Percentiles rank a stretch among this genome's conserved stretches.
Evolutionary conservation across 2,888 invertebrate genomes (phyloP).

Genomic region (Drosophila peninsularis): DNA sequence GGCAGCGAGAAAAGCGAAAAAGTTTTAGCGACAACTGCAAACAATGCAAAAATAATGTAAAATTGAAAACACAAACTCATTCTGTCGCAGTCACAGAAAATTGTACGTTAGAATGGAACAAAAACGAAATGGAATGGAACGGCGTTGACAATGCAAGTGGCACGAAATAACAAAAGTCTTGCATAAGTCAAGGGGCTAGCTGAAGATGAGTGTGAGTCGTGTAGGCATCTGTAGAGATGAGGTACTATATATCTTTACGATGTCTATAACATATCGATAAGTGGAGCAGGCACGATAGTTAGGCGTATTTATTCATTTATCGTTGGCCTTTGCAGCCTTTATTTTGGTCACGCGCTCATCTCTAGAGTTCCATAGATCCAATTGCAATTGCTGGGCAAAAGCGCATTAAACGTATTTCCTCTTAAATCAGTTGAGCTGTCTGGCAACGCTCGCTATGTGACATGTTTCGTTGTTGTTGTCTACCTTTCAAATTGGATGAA

Average conservation of each 20-base stretch:
- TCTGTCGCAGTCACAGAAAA: background rate
- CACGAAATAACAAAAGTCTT: background rate
- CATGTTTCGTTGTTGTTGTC: constrained; percentile 33
- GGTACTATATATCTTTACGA: background rate
- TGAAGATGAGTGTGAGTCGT: background rate
- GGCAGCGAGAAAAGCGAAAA: background rate
- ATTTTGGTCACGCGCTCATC: background rate
- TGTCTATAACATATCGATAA: background rate
- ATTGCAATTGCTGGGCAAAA: constrained; percentile 6
- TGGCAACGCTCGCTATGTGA: constrained; percentile 27
- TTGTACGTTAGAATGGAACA: constrained; percentile 17
- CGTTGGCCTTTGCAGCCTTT: too few relatives aligned
- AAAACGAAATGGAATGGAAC: constrained; percentile 18
- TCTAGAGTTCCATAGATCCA: background rate
- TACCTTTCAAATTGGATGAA: constrained; percentile 35
- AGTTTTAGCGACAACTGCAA: constrained; percentile 48
- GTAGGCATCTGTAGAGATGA: too few relatives aligned
- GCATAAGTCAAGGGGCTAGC: background rate
- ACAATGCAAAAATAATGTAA: constrained; percentile 57
- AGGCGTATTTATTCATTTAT: too few relatives aligned
- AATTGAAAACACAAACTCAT: constrained; percentile 36
- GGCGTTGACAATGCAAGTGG: background rate
- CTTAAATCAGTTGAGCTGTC: constrained; percentile 52
- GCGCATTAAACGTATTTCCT: constrained; percentile 57
- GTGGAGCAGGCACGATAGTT: too few relatives aligned